Evolutionary conservation across 2,888 invertebrate genomes (phyloP).

Genomic region (Scaptomyza flava): DNA sequence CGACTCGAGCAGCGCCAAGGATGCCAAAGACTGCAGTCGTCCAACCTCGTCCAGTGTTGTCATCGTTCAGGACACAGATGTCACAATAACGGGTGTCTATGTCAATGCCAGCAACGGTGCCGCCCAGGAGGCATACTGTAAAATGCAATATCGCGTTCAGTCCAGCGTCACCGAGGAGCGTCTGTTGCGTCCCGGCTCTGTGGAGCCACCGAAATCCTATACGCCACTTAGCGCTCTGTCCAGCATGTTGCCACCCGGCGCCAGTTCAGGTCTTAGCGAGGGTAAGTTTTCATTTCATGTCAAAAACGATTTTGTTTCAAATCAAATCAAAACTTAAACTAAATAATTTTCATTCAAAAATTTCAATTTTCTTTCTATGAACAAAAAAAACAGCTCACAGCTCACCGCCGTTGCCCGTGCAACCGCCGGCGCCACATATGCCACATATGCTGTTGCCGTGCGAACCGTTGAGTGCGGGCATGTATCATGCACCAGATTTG

Average conservation of each 20-base stretch:
- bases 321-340: no score
- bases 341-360: no score
- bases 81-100: constrained; percentile 94
- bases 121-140: constrained; percentile 93
- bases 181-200: constrained; percentile 87
- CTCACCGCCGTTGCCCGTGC: constrained; percentile 73
- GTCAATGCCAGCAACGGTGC: constrained; percentile 90
- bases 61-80: constrained; percentile 93
- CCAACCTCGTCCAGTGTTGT: constrained; percentile 88
- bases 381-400: constrained; percentile 59
- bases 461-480: constrained; percentile 76
- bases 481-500: constrained; percentile 81
- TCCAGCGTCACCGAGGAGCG: constrained; percentile 95
- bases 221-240: constrained; percentile 93
- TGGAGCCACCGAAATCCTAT: constrained; percentile 88
- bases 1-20: constrained; percentile 79
- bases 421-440: constrained; percentile 61
- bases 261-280: constrained; percentile 80
- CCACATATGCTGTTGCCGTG: constrained; percentile 57
- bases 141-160: constrained; percentile 95
- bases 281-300: constrained; percentile 48
- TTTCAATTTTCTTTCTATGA: no score
- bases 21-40: constrained; percentile 81
- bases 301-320: no score
- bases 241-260: constrained; percentile 93